phyloP scores from a whole-genome alignment of 1,140 invertebrate genomes.

The Ceratoteleas bidentatus region DNA sequence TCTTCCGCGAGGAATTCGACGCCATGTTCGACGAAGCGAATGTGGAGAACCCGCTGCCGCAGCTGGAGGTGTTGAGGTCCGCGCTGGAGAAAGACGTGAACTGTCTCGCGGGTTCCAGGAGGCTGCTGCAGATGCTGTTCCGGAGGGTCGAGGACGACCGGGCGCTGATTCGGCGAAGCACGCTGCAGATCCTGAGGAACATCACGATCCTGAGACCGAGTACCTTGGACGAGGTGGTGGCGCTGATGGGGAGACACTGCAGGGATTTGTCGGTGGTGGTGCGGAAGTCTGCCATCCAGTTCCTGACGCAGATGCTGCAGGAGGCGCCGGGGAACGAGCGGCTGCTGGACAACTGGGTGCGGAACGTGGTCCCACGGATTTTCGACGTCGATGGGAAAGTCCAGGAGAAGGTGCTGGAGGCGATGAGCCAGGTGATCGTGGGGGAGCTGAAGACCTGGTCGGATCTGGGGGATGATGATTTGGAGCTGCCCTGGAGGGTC shows the following conservation, averaged over 20 bases:
- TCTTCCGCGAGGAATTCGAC: conserved; percentile 73
- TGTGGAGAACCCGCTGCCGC: conserved; percentile 66
- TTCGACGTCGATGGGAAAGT: conserved; percentile 84
- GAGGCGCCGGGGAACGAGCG: conserved; percentile 76
- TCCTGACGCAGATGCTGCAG: conserved; percentile 82
- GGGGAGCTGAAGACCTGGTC: conserved; percentile 53
- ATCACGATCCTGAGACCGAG: conserved; percentile 58
- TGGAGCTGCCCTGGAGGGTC: conserved; percentile 74
- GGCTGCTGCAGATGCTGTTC: conserved; percentile 79
- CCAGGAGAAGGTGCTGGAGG: conserved; percentile 84
- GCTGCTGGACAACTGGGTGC: conserved; percentile 80
- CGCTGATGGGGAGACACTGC: conserved; percentile 81
- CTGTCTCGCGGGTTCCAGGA: conserved; percentile 74
- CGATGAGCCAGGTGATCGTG: conserved; percentile 72
- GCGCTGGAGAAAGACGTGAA: conserved; percentile 65
- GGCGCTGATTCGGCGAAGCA: conserved; percentile 83
- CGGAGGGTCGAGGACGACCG: conserved; percentile 82
- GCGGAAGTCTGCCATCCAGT: conserved; percentile 82
- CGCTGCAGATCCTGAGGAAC: conserved; percentile 81
- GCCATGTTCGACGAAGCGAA: conserved; percentile 76
- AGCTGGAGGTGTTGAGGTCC: conserved; percentile 58
- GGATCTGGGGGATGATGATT: conserved; percentile 7
- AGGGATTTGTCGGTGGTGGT: conserved; percentile 83
- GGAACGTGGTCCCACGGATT: conserved; percentile 83
- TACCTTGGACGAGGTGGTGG: conserved; percentile 43